Conservation (phyloP, 2,888 invertebrate genomes). For the Temnothorax unifasciatus region DNA sequence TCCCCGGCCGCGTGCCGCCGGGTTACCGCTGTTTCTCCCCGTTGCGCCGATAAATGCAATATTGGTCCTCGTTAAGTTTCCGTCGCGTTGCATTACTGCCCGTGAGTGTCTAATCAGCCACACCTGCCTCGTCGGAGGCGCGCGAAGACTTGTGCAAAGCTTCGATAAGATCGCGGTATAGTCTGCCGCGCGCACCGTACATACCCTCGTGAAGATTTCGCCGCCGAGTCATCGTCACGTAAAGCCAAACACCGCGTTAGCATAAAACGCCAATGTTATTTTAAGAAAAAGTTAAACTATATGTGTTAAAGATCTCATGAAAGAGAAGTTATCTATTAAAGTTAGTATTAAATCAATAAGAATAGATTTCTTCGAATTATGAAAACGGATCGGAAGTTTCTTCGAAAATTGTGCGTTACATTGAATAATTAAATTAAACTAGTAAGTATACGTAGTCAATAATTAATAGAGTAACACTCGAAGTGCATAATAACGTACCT, state of each 20-base stretch:
- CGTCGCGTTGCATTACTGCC: conserved; percentile 40
- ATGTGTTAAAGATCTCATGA: background rate
- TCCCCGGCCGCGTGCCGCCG: background rate
- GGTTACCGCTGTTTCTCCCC: background rate
- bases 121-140: conserved; percentile 25
- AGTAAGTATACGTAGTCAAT: conserved; percentile 1
- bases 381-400: background rate
- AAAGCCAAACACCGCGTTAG: no score
- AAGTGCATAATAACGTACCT: background rate
- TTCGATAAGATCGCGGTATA: conserved; percentile 31
- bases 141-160: conserved; percentile 13
- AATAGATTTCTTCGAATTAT: background rate
- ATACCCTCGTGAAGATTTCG: background rate
- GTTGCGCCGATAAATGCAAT: conserved; percentile 37
- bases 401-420: background rate
- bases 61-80: conserved; percentile 47
- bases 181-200: conserved; percentile 12
- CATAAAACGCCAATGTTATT: background rate
- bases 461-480: conserved; percentile 20
- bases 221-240: background rate
- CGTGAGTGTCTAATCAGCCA: conserved; percentile 44
- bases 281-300: background rate
- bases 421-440: conserved; percentile 1
- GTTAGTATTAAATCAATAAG: background rate
- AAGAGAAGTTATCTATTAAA: background rate